phyloP scores from a whole-genome alignment of 2,888 invertebrate genomes.

The Incurvaria masculella region DNA sequence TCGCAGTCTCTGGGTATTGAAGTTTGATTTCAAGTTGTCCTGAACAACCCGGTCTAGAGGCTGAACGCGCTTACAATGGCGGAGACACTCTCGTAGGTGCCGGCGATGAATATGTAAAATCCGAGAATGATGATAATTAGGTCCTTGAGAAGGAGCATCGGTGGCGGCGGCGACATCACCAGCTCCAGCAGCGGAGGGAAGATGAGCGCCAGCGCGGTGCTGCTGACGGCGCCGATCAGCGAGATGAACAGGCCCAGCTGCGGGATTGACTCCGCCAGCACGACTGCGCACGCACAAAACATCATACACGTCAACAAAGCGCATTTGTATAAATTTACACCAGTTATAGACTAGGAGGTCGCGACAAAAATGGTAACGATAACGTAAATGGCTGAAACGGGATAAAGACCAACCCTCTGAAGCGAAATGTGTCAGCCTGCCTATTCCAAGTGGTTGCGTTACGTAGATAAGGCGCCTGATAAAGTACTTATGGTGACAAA shows the following conservation, averaged over 20 bases:
- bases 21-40: too few relatives aligned
- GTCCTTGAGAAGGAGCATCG: conserved; percentile 55
- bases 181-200: conserved; percentile 87
- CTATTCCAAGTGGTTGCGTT: too few relatives aligned
- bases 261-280: conserved; percentile 82
- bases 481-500: too few relatives aligned
- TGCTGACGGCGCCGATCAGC: conserved; percentile 86
- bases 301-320: conserved; percentile 4
- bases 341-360: too few relatives aligned
- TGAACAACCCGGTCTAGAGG: too few relatives aligned
- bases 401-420: too few relatives aligned
- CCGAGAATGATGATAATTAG: conserved; percentile 64
- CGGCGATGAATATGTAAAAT: conserved; percentile 67
- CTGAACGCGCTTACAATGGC: conserved; percentile 56
- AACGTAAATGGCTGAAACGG: too few relatives aligned
- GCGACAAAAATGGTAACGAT: too few relatives aligned
- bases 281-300: conserved; percentile 59
- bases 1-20: too few relatives aligned
- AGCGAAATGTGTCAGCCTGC: too few relatives aligned
- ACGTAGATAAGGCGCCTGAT: too few relatives aligned
- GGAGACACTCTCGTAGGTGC: conserved; percentile 70
- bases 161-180: conserved; percentile 55
- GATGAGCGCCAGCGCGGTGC: conserved; percentile 80
- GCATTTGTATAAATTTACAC: too few relatives aligned
- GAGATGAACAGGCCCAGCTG: conserved; percentile 86